Evolutionary conservation across 2,113 vertebrate genomes (phyloP).

Genomic region (Carassius gibelio): DNA sequence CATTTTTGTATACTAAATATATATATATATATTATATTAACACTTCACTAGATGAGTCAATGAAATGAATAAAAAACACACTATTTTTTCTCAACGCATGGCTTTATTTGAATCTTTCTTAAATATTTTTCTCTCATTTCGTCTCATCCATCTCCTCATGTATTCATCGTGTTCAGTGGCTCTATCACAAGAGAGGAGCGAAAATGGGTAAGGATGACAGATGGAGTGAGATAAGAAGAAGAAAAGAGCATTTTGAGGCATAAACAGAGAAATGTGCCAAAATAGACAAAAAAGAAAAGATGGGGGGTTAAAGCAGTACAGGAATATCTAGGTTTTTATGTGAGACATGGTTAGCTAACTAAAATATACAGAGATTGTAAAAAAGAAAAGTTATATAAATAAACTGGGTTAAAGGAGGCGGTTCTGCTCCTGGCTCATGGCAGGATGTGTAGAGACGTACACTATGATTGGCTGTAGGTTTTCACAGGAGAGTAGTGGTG

Average conservation of each 20-base stretch:
- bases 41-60: background rate
- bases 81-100: constrained; percentile 60
- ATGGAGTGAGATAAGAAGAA: background rate
- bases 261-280: background rate
- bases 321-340: background rate
- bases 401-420: constrained; percentile 12
- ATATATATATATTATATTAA: background rate
- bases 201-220: constrained; percentile 63
- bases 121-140: constrained; percentile 54
- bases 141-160: constrained; percentile 60
- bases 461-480: constrained; percentile 29
- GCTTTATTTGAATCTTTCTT: constrained; percentile 63
- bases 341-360: constrained; percentile 3
- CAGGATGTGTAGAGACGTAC: constrained; percentile 57
- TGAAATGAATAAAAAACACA: constrained; percentile 43
- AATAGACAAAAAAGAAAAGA: background rate
- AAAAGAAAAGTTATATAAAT: constrained; percentile 53
- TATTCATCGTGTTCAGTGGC: constrained; percentile 60
- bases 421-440: constrained; percentile 33
- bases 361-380: constrained; percentile 34
- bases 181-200: constrained; percentile 53
- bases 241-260: background rate
- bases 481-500: constrained; percentile 65
- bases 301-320: constrained; percentile 74
- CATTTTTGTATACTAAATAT: background rate